A percentile compares a stretch with the other conserved stretches of the same genome.
These are phyloP conservation scores for Lophotriccus pileatus DNA, from an alignment of 2,797 vertebrate genomes.

Conservation along the genomic window DNA sequence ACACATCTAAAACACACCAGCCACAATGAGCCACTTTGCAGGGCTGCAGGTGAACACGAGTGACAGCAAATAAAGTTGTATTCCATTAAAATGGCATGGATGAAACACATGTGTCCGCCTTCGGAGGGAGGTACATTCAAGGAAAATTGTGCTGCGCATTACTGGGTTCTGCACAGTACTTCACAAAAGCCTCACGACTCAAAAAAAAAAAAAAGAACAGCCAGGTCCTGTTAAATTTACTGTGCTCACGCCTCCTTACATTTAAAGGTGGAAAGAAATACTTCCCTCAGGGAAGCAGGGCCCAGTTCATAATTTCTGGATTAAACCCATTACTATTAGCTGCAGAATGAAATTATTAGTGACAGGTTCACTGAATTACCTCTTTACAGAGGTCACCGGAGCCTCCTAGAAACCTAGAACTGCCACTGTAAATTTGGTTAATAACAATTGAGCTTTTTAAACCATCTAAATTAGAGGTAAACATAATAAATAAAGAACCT, in stretches of 20 bases:
- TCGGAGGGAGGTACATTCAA: background rate
- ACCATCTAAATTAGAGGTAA: conserved; percentile 30
- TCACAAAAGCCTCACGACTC: background rate
- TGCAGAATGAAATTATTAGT: conserved; percentile 79
- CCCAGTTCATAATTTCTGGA: conserved; percentile 63
- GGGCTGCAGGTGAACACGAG: background rate
- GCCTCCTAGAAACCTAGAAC: conserved; percentile 70
- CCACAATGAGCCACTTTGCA: background rate
- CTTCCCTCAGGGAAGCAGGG: conserved; percentile 44
- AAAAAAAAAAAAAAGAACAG: background rate
- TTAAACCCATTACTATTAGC: conserved; percentile 74
- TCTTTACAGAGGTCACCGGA: conserved; percentile 74
- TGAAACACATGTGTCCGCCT: background rate
- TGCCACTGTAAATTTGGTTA: conserved; percentile 57
- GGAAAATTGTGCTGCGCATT: background rate
- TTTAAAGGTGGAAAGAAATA: conserved; percentile 49
- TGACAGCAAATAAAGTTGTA: background rate
- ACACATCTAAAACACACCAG: background rate
- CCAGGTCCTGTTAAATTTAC: background rate
- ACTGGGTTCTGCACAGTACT: background rate
- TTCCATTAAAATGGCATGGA: background rate
- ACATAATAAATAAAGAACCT: background rate
- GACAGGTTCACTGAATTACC: conserved; percentile 80
- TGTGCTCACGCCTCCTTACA: background rate
- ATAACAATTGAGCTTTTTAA: conserved; percentile 38